Conservation (phyloP, 2,113 vertebrate genomes). For the Gracilinanus agilis region DNA sequence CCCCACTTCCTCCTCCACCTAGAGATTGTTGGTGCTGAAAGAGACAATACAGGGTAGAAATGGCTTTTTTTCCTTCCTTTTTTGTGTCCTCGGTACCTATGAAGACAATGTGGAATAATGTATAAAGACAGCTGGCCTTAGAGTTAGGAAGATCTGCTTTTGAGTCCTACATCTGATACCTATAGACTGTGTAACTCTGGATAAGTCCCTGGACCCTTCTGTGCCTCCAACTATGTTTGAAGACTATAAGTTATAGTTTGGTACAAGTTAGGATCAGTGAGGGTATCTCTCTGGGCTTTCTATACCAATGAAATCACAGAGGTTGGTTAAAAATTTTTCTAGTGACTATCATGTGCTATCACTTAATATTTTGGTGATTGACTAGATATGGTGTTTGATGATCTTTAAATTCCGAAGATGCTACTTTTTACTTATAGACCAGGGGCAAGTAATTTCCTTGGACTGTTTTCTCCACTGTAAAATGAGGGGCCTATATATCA, state of each 20-base stretch:
- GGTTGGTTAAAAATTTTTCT: neutral
- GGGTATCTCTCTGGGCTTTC: neutral
- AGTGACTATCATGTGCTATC: neutral
- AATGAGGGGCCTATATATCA: neutral
- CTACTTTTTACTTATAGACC: neutral
- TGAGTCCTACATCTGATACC: neutral
- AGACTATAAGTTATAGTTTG: neutral
- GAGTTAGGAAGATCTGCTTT: neutral
- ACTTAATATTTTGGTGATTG: neutral
- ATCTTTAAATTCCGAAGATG: neutral
- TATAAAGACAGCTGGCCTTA: neutral
- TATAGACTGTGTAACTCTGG: neutral
- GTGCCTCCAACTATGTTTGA: neutral
- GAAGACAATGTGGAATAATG: too few species aligned
- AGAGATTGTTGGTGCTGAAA: too few species aligned
- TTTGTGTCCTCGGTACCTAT: too few species aligned
- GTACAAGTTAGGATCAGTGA: neutral
- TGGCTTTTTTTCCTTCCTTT: too few species aligned
- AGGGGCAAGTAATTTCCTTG: neutral
- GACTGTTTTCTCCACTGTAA: neutral
- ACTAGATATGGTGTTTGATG: neutral
- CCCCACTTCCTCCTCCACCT: too few species aligned
- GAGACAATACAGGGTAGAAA: too few species aligned
- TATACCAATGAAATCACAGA: neutral
- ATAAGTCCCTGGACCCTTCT: neutral